Evolutionary conservation across 2,888 invertebrate species (phyloP).

Genomic region (Cheilosia grossa): DNA sequence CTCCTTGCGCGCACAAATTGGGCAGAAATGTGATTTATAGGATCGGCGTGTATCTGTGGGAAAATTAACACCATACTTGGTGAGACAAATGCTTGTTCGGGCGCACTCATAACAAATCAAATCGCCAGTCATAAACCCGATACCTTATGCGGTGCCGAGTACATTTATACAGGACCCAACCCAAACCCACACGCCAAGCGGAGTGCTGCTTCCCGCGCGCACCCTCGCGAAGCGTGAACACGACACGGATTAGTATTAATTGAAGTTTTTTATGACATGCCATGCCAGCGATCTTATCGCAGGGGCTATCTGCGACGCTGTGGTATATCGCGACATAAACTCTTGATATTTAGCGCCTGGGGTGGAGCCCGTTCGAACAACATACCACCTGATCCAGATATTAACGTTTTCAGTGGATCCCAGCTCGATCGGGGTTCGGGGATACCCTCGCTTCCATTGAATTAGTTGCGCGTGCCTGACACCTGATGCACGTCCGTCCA

Average conservation of each 20-base stretch:
- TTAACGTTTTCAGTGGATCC: constrained; percentile 1
- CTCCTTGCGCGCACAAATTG: constrained; percentile 32
- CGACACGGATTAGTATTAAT: constrained; percentile 52
- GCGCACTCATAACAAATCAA: constrained; percentile 62
- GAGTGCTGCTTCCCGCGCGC: background rate
- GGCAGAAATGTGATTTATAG: constrained; percentile 66
- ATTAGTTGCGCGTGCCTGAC: constrained; percentile 71
- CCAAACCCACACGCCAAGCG: constrained; percentile 18
- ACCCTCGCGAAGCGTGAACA: constrained; percentile 14
- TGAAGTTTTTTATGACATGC: constrained; percentile 61
- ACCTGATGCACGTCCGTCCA: constrained; percentile 72
- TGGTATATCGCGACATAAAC: constrained; percentile 37
- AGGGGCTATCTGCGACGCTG: constrained; percentile 9
- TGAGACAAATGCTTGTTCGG: constrained; percentile 57
- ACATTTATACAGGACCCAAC: constrained; percentile 2
- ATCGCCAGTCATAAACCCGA: constrained; percentile 52
- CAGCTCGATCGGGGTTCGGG: background rate
- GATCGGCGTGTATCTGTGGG: constrained; percentile 42
- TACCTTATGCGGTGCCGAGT: constrained; percentile 43
- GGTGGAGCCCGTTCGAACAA: constrained; percentile 9
- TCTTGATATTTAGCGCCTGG: constrained; percentile 48
- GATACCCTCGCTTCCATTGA: background rate
- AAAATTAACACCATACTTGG: constrained; percentile 61
- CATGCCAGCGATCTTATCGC: constrained; percentile 53
- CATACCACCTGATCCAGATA: constrained; percentile 40